A percentile compares a stretch with the other conserved stretches of the same genome.
Evolutionary conservation across 2,797 vertebrate genomes (phyloP).

Genomic region (Petrocephalus schoutedeni): DNA sequence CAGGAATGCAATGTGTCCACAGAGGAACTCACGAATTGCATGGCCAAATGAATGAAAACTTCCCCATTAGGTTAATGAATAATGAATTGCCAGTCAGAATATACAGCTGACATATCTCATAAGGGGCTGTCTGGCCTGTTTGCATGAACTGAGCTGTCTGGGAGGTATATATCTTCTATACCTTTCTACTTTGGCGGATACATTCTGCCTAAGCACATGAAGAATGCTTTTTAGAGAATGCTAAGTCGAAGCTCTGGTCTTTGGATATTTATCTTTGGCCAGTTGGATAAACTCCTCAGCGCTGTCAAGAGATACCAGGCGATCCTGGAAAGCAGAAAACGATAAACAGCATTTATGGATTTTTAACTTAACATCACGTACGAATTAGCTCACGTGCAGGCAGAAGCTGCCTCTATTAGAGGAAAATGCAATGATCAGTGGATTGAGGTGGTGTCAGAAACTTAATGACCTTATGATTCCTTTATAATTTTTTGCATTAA

Average conservation of each 20-base stretch:
- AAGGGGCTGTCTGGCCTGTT: no score
- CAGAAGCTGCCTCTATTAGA: background rate
- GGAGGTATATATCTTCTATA: background rate
- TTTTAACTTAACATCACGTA: background rate
- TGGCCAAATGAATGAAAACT: background rate
- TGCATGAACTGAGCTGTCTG: background rate
- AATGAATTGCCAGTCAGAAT: background rate
- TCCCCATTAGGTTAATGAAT: background rate
- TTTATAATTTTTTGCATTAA: background rate
- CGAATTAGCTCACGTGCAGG: background rate
- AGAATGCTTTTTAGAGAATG: background rate
- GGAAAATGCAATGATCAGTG: background rate
- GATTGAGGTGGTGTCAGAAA: background rate
- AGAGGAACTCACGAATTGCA: background rate
- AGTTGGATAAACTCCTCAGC: constrained; percentile 78
- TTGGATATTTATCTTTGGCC: constrained; percentile 71
- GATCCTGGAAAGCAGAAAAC: constrained; percentile 59
- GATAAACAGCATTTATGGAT: background rate
- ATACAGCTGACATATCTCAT: background rate
- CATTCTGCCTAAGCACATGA: no score
- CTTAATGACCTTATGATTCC: background rate
- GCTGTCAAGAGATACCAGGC: constrained; percentile 78
- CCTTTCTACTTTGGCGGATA: background rate
- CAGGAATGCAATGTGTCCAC: background rate
- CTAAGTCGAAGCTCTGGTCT: constrained; percentile 36